These are phyloP conservation scores for Drosophila trapezifrons DNA, from an alignment of 1,140 invertebrate species.

Conservation along the genomic window DNA sequence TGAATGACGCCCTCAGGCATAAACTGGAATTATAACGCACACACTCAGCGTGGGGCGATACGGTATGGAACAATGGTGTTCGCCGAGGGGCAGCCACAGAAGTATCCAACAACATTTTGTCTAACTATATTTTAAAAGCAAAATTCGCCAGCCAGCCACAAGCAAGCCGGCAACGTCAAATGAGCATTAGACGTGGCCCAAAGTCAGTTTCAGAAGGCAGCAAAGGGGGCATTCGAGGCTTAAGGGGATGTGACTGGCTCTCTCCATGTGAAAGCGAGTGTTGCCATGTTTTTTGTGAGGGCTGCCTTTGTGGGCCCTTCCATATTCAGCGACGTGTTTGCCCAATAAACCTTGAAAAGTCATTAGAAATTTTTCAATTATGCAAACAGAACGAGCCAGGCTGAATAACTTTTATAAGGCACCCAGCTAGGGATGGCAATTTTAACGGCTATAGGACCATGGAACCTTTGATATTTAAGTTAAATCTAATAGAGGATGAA, in stretches of 20 bases:
- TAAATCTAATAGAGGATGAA: not conserved
- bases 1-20: constrained; percentile 75
- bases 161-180: constrained; percentile 35
- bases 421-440: constrained; percentile 5
- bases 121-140: constrained; percentile 67
- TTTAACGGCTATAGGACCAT: not conserved
- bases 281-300: constrained; percentile 17
- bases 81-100: constrained; percentile 28
- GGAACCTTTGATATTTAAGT: not conserved
- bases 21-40: constrained; percentile 72
- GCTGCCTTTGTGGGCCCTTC: not conserved
- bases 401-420: constrained; percentile 7
- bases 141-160: constrained; percentile 50
- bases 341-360: constrained; percentile 73
- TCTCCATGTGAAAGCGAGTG: constrained; percentile 19
- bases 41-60: constrained; percentile 32
- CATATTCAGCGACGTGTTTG: constrained; percentile 51
- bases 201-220: constrained; percentile 2
- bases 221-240: constrained; percentile 15
- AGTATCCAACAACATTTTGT: constrained; percentile 64
- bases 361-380: constrained; percentile 79
- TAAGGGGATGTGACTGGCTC: constrained; percentile 12
- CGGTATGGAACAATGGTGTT: constrained; percentile 19
- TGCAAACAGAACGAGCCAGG: constrained; percentile 52
- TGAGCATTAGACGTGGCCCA: constrained; percentile 48